Percentiles rank a stretch among this genome's conserved stretches.
phyloP scores from a whole-genome alignment of 2,113 vertebrate genomes.

The Lipophrys pholis region DNA sequence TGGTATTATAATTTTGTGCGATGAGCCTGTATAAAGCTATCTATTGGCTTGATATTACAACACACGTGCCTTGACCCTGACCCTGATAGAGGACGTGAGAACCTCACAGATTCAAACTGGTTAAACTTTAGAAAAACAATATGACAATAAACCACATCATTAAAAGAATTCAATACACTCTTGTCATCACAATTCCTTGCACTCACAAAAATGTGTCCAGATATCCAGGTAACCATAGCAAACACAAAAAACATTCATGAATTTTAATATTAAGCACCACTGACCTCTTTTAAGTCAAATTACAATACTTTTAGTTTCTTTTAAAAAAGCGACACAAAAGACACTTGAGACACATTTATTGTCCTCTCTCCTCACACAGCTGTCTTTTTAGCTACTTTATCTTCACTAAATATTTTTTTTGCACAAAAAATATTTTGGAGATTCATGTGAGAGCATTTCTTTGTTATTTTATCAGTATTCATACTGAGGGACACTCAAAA shows the following conservation, averaged over 20 bases:
- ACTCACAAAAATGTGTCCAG: background rate
- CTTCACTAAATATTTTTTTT: background rate
- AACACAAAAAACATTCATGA: background rate
- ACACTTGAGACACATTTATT: too few species aligned
- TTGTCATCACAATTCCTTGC: background rate
- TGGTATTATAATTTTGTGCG: too few species aligned
- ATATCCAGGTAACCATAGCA: background rate
- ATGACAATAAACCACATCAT: background rate
- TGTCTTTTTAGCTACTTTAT: too few species aligned
- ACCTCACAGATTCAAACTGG: background rate
- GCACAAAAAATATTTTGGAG: background rate
- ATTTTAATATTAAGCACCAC: too few species aligned
- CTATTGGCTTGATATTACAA: slow-evolving; percentile 18
- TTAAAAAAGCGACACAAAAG: too few species aligned
- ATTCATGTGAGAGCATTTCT: background rate
- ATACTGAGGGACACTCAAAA: background rate
- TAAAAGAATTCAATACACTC: background rate
- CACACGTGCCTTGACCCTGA: slow-evolving; percentile 14
- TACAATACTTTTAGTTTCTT: too few species aligned
- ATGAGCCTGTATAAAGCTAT: background rate
- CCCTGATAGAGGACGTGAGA: background rate
- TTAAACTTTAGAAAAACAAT: background rate
- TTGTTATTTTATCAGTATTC: background rate
- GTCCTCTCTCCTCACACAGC: too few species aligned
- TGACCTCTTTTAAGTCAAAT: too few species aligned